Percentiles rank a stretch among this genome's conserved stretches.
Conservation (phyloP, 2,797 vertebrate genomes). For the Valencia hispanica region DNA sequence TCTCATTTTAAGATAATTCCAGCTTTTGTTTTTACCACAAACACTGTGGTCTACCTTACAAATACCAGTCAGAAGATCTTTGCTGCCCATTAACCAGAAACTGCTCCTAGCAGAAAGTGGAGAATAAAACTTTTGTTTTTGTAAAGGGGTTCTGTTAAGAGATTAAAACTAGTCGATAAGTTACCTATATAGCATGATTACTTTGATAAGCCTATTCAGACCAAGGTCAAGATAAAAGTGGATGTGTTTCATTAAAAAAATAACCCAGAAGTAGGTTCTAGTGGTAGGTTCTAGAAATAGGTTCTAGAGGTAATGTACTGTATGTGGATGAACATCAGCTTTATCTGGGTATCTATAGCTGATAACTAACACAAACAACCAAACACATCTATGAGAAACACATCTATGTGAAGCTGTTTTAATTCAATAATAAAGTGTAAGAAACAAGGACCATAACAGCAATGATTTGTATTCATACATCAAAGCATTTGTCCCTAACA, state of each 20-base stretch:
- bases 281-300: not conserved
- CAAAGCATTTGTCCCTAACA: not conserved
- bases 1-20: not conserved
- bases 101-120: not conserved
- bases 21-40: slow-evolving; percentile 4
- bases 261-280: not conserved
- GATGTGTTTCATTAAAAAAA: not conserved
- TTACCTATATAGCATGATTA: not conserved
- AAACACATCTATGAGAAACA: not conserved
- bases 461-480: not conserved
- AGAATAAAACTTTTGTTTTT: not conserved
- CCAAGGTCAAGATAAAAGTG: not conserved
- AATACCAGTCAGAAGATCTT: not conserved
- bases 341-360: not conserved
- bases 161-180: not conserved
- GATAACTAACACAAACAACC: too few relatives aligned
- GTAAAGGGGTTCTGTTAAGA: not conserved
- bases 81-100: not conserved
- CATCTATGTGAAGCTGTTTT: not conserved
- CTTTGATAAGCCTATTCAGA: not conserved
- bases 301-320: not conserved
- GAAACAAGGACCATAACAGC: not conserved
- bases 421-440: not conserved
- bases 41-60: not conserved
- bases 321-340: not conserved